Base-by-base conservation (phyloP, 2,888 invertebrate genomes). In the Pycnomerus fuliginosus region DNA sequence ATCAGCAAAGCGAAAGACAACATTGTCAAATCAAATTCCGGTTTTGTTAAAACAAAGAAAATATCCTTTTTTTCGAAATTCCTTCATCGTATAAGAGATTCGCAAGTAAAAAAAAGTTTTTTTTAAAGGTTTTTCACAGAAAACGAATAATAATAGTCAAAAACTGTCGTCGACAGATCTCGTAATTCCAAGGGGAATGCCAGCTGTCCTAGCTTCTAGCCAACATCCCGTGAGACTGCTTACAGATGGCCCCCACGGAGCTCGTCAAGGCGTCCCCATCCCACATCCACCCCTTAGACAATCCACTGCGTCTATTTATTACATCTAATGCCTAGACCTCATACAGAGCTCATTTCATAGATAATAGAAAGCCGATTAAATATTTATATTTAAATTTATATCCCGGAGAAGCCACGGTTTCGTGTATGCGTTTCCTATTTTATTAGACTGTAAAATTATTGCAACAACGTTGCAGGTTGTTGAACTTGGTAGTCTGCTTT, bases 271-370 rank as follows among this genome's bases (percentile, higher is more conserved):
- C 39, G 17, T 20, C 54, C 59, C 54, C 56, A 60, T 52, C 49
- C 50, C 7, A 4, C 20, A 20, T 7, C 41, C 55, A 47, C 52
- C 53, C 55, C 57, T 24, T 44, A 53, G 53, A 53, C 52, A 49
- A 56, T 50, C 30, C 36, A 40, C 36, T 41, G 37, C 33, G 29
- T 35, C 39, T 44, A 44, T 44, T 44, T 46, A 46, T 46, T 46
- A 34, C 40, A 33, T 24, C 34, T 35, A 35, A 35, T 22, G 29
- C 38, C 35, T 39, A 40, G 44, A 44, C 46, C 41, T 28, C 46
- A 46, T 41, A 46, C 46, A 28, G 46, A 16, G 46, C 11, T 25
- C 22, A 37, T 36, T 35, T 46, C 31, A 31, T 46, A 41, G 39
- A 41, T 46, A 41, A 46, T 46, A 41, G 41, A 17, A 27, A 31